Percentiles rank a stretch among this genome's conserved stretches.
Conservation (phyloP, 2,797 vertebrate species). For the Danio albolineatus region DNA sequence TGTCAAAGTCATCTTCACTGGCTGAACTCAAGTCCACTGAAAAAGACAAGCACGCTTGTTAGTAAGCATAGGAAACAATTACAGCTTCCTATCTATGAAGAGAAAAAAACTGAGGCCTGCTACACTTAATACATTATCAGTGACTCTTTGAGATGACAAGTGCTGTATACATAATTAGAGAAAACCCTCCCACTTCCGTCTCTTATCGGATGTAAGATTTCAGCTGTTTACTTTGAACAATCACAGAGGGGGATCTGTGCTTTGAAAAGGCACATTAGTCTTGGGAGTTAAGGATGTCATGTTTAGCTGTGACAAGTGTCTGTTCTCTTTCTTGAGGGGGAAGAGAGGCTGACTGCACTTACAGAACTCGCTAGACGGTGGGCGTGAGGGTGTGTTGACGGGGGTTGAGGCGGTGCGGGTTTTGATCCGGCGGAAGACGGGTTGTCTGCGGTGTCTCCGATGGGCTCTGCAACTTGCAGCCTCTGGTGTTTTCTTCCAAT, state of each 20-base stretch:
- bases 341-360: conserved; percentile 72
- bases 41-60: conserved; percentile 42
- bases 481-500: conserved; percentile 99
- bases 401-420: conserved; percentile 97
- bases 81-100: background rate
- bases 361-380: conserved; percentile 98
- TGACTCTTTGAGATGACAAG: conserved; percentile 18
- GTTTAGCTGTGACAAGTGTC: conserved; percentile 38
- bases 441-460: conserved; percentile 95
- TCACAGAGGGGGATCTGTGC: conserved; percentile 24
- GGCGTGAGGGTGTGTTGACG: conserved; percentile 95
- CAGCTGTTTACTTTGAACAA: conserved; percentile 35
- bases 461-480: conserved; percentile 97
- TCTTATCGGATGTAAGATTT: conserved; percentile 41
- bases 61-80: conserved; percentile 5
- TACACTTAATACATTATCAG: conserved; percentile 26
- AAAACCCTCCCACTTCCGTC: background rate
- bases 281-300: conserved; percentile 33
- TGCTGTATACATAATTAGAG: conserved; percentile 17
- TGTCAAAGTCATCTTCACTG: conserved; percentile 99
- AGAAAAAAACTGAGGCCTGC: background rate
- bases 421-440: conserved; percentile 98
- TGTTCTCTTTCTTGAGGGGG: conserved; percentile 37
- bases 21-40: conserved; percentile 98
- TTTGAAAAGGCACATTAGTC: conserved; percentile 36